Percentiles rank a stretch among this genome's conserved stretches.
Conservation (phyloP, 2,888 invertebrate genomes). For the Hemistola chrysoprasaria region DNA sequence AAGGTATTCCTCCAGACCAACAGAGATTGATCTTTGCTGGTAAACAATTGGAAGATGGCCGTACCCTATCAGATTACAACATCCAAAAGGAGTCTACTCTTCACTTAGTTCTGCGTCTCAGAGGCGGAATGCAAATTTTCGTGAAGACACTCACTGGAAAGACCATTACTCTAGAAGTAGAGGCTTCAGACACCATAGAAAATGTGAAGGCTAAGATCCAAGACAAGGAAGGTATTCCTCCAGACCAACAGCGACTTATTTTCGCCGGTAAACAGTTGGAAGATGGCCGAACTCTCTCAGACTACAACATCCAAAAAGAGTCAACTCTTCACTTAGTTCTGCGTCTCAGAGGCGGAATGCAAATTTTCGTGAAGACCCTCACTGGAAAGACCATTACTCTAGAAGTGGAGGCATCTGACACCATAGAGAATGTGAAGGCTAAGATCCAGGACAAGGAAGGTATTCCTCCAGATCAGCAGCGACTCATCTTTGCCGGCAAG, state of each 20-base stretch:
- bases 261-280: conserved; percentile 61
- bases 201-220: conserved; percentile 64
- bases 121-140: conserved; percentile 64
- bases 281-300: conserved; percentile 58
- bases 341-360: conserved; percentile 59
- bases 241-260: conserved; percentile 59
- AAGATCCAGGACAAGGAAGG: conserved; percentile 55
- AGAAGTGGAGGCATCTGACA: conserved; percentile 48
- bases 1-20: conserved; percentile 62
- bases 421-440: conserved; percentile 53
- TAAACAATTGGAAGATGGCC: conserved; percentile 64
- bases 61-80: conserved; percentile 63
- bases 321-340: conserved; percentile 55
- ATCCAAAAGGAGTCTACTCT: conserved; percentile 67
- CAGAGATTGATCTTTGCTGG: conserved; percentile 60
- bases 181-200: conserved; percentile 57
- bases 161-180: conserved; percentile 57
- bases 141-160: conserved; percentile 60
- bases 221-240: conserved; percentile 63
- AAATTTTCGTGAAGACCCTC: conserved; percentile 50
- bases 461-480: conserved; percentile 51
- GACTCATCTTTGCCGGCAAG: conserved; percentile 50
- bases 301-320: conserved; percentile 62
- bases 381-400: conserved; percentile 52
- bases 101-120: conserved; percentile 58